Conservation (phyloP, 2,113 vertebrate species). For the Hippoglossus stenolepis region DNA sequence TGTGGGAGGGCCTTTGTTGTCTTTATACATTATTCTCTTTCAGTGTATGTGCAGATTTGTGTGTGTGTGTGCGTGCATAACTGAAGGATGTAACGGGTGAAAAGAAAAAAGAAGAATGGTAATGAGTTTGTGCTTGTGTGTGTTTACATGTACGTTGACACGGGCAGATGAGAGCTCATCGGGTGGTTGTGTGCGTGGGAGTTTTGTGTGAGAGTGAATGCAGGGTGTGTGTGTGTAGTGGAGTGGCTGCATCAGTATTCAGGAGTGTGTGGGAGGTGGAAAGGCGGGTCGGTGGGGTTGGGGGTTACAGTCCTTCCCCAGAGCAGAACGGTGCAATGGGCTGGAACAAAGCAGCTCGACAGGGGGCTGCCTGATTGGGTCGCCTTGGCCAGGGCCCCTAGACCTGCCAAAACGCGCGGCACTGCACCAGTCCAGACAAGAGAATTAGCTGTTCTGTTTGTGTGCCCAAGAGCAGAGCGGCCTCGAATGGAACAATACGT, state of each 20-base stretch:
- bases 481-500: conserved; percentile 43
- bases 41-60: conserved; percentile 19
- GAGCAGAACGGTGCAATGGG: conserved; percentile 71
- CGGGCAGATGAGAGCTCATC: conserved; percentile 6
- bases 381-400: conserved; percentile 43
- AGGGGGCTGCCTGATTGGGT: conserved; percentile 74
- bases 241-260: conserved; percentile 76
- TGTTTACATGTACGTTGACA: conserved; percentile 30
- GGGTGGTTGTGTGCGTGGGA: conserved; percentile 24
- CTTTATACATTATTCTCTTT: conserved; percentile 39
- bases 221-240: conserved; percentile 24
- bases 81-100: conserved; percentile 10
- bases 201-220: conserved; percentile 28
- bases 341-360: conserved; percentile 79
- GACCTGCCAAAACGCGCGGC: conserved; percentile 62
- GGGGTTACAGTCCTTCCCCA: conserved; percentile 42
- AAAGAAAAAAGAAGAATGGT: conserved; percentile 19
- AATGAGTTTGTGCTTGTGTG: conserved; percentile 28
- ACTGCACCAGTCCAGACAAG: conserved; percentile 57
- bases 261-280: conserved; percentile 61
- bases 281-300: conserved; percentile 23
- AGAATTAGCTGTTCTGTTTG: conserved; percentile 70
- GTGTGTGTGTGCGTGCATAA: not conserved
- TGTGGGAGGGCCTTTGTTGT: conserved; percentile 44
- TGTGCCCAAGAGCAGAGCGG: conserved; percentile 39